Conservation (phyloP, 2,888 invertebrate species). For the Nymphalis urticae region DNA sequence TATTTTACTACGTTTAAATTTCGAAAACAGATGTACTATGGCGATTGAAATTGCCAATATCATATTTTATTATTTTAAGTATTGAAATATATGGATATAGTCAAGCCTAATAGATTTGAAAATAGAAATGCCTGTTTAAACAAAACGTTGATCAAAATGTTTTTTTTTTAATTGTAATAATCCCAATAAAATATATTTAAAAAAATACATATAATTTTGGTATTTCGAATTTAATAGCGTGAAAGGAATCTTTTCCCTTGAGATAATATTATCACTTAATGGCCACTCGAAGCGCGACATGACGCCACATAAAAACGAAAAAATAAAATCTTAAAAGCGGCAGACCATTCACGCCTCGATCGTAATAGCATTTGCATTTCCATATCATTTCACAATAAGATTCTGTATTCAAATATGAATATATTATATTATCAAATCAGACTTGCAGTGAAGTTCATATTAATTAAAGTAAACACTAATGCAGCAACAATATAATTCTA, state of each 20-base stretch:
- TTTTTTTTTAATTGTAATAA: no score
- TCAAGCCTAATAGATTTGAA: no score
- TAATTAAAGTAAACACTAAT: no score
- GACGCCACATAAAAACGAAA: slow-evolving; percentile 52
- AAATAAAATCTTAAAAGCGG: slow-evolving; percentile 59
- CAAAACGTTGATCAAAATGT: no score
- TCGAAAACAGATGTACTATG: background rate
- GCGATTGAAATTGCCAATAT: background rate
- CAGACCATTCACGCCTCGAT: slow-evolving; percentile 57
- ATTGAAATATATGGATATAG: no score
- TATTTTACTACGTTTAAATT: slow-evolving; percentile 20
- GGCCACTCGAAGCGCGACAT: slow-evolving; percentile 61
- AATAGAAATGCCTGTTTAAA: no score
- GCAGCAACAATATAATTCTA: no score
- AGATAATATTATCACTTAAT: slow-evolving; percentile 73
- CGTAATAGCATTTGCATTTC: slow-evolving; percentile 67
- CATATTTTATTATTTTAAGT: no score
- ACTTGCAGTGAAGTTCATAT: no score
- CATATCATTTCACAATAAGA: slow-evolving; percentile 35
- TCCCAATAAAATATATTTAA: background rate
- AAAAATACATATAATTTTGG: slow-evolving; percentile 7
- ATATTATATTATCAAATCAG: no score
- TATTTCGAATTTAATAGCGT: slow-evolving; percentile 48
- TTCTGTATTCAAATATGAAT: slow-evolving; percentile 1
- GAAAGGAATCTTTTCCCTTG: slow-evolving; percentile 61